Base-by-base conservation (phyloP, 2,113 vertebrate genomes). In the Erythrolamprus reginae region DNA sequence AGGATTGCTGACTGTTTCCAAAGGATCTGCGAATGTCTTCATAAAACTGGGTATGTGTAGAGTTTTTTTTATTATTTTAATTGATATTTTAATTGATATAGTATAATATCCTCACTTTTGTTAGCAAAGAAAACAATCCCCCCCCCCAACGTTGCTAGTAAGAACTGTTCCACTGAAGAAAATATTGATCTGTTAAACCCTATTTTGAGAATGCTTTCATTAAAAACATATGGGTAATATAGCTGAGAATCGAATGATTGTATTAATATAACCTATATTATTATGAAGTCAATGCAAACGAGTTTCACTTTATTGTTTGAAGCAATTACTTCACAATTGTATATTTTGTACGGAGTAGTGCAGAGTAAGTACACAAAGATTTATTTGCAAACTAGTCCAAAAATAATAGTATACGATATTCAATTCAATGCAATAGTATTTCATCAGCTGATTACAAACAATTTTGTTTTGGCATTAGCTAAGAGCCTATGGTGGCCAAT, bases 1-100 rank as follows among this genome's bases (percentile, higher is more conserved):
- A 7, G 65, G 89, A 92, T 15, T 70, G 91, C 93, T 89, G 82
- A 92, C 21, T 55, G 8, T 0, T 88, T 92, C 85, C 0, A 0
- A 89, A 90, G 84, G 82, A 90, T 65, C 70, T 48, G 90, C 70
- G 13, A 87, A 4, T 6, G 19, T 47, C 42, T 94, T 88, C 87
- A 65, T 89, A 86, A 91, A 0, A 0, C 55, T 61, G n/a, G 95
- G 96, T 96, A 96, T 6, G 95, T 96, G 94, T 21, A 55, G 10
- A n/a, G n/a, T n/a, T n/a, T 5, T 21, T 86, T 92, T 90, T 84
- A 89, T 45, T 19, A 1, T 28, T 42, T 77, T 77, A 42, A 77
- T 42, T 42, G 38, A 50, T 19, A 1, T 28, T 42, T 77, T 77
- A 42, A 77, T 42, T 42, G 38, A 77, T 77, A 42, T 9, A 21